Conservation (phyloP, 2,797 vertebrate genomes). For the Loriculus beryllinus region DNA sequence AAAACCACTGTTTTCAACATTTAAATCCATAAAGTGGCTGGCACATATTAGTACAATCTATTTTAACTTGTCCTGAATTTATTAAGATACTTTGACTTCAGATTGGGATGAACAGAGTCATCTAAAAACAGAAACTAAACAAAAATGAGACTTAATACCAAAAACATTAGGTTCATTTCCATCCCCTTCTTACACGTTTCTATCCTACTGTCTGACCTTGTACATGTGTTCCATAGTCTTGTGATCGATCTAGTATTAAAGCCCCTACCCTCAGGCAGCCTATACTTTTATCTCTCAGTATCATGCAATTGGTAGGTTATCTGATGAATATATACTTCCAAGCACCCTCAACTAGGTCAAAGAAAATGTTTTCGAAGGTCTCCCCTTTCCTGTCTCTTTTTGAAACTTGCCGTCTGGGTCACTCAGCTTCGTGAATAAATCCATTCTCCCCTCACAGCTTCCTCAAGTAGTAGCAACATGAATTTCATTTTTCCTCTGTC, state of each 20-base stretch:
- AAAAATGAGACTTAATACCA: neutral
- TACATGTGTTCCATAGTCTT: neutral
- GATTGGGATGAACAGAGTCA: neutral
- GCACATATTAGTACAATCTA: neutral
- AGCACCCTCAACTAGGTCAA: neutral
- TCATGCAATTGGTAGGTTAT: neutral
- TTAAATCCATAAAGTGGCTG: neutral
- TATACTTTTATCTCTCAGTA: neutral
- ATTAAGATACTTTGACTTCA: neutral
- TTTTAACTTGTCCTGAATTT: neutral
- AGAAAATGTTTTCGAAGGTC: neutral
- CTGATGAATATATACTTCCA: neutral
- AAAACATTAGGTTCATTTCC: neutral
- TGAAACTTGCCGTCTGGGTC: neutral
- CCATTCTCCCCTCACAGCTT: neutral
- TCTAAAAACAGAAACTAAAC: neutral
- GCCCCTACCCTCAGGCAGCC: neutral
- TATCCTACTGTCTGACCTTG: neutral
- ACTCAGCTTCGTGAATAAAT: neutral
- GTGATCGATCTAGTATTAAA: neutral
- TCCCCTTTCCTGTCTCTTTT: neutral
- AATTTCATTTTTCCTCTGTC: neutral
- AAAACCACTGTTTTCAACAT: neutral
- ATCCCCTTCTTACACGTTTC: neutral
- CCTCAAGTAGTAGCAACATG: neutral